Evolutionary conservation across 1,140 invertebrate species (phyloP), one percentile per base, ranked within the genome.

Genomic region (Archivesica marissinica): DNA sequence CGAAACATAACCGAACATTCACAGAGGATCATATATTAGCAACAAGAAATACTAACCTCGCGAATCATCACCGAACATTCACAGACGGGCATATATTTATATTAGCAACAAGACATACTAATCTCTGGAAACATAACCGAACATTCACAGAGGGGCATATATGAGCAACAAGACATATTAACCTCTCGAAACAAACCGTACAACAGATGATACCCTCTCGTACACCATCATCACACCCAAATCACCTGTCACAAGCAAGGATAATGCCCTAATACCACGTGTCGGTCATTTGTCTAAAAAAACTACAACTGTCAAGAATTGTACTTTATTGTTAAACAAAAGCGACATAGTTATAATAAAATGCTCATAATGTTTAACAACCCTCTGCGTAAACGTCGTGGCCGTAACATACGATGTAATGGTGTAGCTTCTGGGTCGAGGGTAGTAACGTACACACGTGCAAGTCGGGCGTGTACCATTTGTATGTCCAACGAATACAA

Each of bases 271-370:
- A 64, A 59, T 35, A 25, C 11, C 33, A 25, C 9, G 11, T n/a
- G 2, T 17, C 59, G 59, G 59, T 33, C 59, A 33, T 35, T 25
- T 3, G 59, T 64, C 11, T 64, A 4, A 11, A 64, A 64, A n/a
- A n/a, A n/a, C 23, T 33, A 64, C 25, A 35, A 3, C 59, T 64
- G 59, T 64, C 59, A 64, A 64, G 59, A 35, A 64, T 64, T 64
- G 30, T 25, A 64, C 30, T 64, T 64, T 64, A 64, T 64, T 30
- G 30, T 64, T 28, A 35, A 64, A 64, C 59, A 64, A 35, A 64
- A 17, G 20, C 38, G 59, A 64, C 59, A 64, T 35, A 33, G 20
- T 11, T 35, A 33, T 64, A 17, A 64, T 64, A 35, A 64, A 64
- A 64, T 20, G 17, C 4, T 4, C 30, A 64, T 64, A 64, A 33